These are phyloP conservation scores for Pungitius pungitius DNA, from an alignment of 2,113 vertebrate species.

Conservation along the genomic window DNA sequence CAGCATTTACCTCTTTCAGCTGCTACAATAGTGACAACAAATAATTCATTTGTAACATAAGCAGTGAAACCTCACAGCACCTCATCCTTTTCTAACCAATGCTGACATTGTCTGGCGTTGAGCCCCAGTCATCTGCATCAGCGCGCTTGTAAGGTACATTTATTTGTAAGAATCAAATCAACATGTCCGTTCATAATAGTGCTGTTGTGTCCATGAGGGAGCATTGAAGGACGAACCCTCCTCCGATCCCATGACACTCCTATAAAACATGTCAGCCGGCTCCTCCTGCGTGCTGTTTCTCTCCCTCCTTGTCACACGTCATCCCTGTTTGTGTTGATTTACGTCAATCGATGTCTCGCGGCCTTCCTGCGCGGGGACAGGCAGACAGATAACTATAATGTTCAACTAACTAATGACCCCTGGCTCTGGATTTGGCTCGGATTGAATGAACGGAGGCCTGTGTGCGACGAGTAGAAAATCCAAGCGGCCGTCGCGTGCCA, in stretches of 20 bases:
- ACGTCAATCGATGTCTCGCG: slow-evolving; percentile 39
- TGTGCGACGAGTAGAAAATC: slow-evolving; percentile 31
- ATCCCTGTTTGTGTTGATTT: slow-evolving; percentile 48
- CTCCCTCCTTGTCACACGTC: slow-evolving; percentile 35
- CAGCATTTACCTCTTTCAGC: neutral
- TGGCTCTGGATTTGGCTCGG: slow-evolving; percentile 39
- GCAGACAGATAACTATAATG: slow-evolving; percentile 36
- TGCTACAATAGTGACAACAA: neutral
- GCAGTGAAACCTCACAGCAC: neutral
- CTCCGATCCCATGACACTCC: slow-evolving; percentile 51
- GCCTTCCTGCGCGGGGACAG: slow-evolving; percentile 19
- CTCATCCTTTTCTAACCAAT: neutral
- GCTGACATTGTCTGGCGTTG: neutral
- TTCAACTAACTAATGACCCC: slow-evolving; percentile 47
- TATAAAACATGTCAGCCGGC: slow-evolving; percentile 48
- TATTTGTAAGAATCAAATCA: slow-evolving; percentile 1
- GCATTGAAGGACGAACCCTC: slow-evolving; percentile 56
- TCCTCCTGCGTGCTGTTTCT: slow-evolving; percentile 30
- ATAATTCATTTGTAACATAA: neutral
- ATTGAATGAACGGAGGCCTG: slow-evolving; percentile 43
- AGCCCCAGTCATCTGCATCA: neutral
- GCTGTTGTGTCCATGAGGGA: slow-evolving; percentile 16
- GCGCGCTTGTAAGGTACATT: neutral
- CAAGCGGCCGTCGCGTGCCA: slow-evolving; percentile 37
- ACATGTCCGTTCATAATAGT: slow-evolving; percentile 11